Percentiles rank a stretch among this genome's conserved stretches.
Conservation (phyloP, 2,113 vertebrate species). For the Misgurnus anguillicaudatus region DNA sequence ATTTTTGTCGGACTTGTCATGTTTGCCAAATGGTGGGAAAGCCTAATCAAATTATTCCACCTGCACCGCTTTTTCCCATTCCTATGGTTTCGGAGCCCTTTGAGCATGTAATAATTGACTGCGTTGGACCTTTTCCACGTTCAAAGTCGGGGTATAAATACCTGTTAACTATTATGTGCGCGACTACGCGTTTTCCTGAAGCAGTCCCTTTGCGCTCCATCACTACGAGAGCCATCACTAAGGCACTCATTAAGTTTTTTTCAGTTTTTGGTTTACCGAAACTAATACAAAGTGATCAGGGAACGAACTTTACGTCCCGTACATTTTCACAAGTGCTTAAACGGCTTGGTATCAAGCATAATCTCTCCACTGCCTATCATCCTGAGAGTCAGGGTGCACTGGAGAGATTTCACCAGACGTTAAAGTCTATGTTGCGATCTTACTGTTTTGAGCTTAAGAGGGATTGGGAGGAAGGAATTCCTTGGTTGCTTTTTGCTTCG, state of each 20-base stretch:
- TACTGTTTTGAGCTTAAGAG: not conserved
- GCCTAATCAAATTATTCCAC: not conserved
- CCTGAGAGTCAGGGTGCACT: not conserved
- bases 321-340: not conserved
- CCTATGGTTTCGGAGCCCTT: not conserved
- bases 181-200: not conserved
- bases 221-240: not conserved
- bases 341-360: not conserved
- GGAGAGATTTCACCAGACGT: slow-evolving; percentile 10
- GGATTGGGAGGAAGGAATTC: slow-evolving; percentile 1
- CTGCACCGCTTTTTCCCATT: not conserved
- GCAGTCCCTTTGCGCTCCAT: not conserved
- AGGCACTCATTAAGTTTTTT: not conserved
- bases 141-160: not conserved
- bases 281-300: not conserved
- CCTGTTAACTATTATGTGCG: not conserved
- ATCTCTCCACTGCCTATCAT: not conserved
- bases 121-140: not conserved
- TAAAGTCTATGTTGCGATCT: not conserved
- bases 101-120: not conserved
- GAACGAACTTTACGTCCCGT: not conserved
- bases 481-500: not conserved
- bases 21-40: not conserved
- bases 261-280: not conserved
- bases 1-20: not conserved